Conservation (phyloP, 1,140 invertebrate genomes). For the Cyrtorhinus lividipennis region DNA sequence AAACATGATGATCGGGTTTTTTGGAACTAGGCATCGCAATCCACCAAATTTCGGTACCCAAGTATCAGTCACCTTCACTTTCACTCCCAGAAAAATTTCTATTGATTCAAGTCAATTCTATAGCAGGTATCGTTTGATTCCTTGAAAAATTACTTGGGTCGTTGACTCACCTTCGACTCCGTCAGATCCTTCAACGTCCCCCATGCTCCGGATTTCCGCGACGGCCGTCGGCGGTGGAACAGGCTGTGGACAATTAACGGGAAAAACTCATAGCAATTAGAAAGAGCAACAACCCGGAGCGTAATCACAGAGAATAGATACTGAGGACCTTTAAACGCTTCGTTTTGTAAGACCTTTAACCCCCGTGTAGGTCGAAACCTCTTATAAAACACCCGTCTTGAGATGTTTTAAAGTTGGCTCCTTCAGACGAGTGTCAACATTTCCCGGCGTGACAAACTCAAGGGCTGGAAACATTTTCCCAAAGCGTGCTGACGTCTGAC, state of each 20-base stretch:
- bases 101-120: too few relatives aligned
- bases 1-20: too few relatives aligned
- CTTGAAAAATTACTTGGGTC: too few relatives aligned
- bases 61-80: too few relatives aligned
- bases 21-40: too few relatives aligned
- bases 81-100: too few relatives aligned
- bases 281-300: background rate
- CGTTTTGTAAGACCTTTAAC: background rate
- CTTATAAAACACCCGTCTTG: background rate
- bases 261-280: slow-evolving; percentile 3
- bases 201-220: slow-evolving; percentile 13
- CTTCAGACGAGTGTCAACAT: too few relatives aligned
- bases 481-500: too few relatives aligned
- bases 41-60: too few relatives aligned
- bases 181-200: slow-evolving; percentile 4
- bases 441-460: too few relatives aligned
- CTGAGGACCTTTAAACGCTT: background rate
- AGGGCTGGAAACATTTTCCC: too few relatives aligned
- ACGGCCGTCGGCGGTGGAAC: slow-evolving; percentile 14
- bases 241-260: slow-evolving; percentile 10
- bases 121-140: too few relatives aligned
- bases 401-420: background rate
- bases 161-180: slow-evolving; percentile 16
- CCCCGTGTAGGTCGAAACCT: background rate
- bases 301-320: background rate